Evolutionary conservation across 2,797 vertebrate species (phyloP).

Genomic region (Paratrypauchen microcephalus): DNA sequence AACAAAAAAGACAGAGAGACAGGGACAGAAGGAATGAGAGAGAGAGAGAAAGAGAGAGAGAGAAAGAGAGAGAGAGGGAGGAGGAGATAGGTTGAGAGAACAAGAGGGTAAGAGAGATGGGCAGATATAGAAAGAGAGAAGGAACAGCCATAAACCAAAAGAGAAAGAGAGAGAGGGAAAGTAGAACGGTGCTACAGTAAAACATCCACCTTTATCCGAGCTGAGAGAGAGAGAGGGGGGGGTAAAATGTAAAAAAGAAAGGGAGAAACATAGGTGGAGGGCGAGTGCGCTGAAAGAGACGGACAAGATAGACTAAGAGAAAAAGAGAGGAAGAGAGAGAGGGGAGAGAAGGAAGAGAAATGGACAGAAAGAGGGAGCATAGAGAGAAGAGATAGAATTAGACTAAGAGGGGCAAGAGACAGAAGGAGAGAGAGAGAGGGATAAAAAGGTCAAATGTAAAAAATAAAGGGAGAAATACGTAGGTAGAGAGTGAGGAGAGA

Average conservation of each 20-base stretch:
- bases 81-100: background rate
- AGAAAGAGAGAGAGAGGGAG: too few species aligned
- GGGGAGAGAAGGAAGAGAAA: background rate
- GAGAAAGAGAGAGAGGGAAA: background rate
- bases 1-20: too few species aligned
- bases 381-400: too few species aligned
- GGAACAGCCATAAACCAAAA: constrained; percentile 28
- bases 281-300: background rate
- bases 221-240: too few species aligned
- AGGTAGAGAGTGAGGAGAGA: background rate
- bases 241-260: background rate
- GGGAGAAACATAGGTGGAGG: background rate
- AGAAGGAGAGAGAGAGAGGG: background rate
- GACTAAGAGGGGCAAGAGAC: too few species aligned
- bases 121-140: background rate
- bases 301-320: background rate
- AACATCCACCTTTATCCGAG: too few species aligned
- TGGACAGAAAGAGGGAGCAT: background rate
- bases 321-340: too few species aligned
- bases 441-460: constrained; percentile 42
- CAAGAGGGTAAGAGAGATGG: background rate
- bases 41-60: background rate
- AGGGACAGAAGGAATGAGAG: background rate
- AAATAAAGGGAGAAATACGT: background rate
- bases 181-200: too few species aligned